phyloP scores from a whole-genome alignment of 2,113 vertebrate genomes.

The zebrafish (Danio rerio) region DNA sequence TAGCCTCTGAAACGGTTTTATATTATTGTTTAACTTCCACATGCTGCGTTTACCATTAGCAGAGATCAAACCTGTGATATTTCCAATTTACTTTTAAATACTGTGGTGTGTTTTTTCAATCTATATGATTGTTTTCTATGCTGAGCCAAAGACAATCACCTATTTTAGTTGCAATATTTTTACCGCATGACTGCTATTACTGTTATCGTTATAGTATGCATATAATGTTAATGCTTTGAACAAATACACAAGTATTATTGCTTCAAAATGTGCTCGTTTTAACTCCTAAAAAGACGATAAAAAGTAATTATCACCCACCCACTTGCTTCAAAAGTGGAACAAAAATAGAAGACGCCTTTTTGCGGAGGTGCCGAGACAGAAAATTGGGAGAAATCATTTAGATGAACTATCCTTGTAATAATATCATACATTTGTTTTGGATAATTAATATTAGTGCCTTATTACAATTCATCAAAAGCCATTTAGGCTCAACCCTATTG shows the following conservation, averaged over 20 bases:
- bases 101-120: constrained; percentile 26
- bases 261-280: background rate
- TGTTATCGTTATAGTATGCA: background rate
- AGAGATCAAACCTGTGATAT: background rate
- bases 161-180: constrained; percentile 41
- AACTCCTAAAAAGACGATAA: background rate
- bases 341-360: background rate
- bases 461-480: background rate
- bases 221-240: background rate
- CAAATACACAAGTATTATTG: constrained; percentile 9
- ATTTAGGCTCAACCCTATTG: background rate
- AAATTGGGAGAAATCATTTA: background rate
- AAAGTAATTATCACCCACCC: background rate
- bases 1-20: constrained; percentile 19
- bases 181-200: constrained; percentile 45
- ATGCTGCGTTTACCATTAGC: constrained; percentile 13
- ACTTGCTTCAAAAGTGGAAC: background rate
- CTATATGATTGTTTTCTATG: background rate
- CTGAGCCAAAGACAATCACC: constrained; percentile 58
- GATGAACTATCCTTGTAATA: background rate
- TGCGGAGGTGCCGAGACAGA: background rate
- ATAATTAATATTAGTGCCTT: constrained; percentile 12
- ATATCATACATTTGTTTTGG: background rate
- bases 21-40: constrained; percentile 17
- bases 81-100: background rate